phyloP scores from a whole-genome alignment of 2,888 invertebrate species.

The Eledone cirrhosa region DNA sequence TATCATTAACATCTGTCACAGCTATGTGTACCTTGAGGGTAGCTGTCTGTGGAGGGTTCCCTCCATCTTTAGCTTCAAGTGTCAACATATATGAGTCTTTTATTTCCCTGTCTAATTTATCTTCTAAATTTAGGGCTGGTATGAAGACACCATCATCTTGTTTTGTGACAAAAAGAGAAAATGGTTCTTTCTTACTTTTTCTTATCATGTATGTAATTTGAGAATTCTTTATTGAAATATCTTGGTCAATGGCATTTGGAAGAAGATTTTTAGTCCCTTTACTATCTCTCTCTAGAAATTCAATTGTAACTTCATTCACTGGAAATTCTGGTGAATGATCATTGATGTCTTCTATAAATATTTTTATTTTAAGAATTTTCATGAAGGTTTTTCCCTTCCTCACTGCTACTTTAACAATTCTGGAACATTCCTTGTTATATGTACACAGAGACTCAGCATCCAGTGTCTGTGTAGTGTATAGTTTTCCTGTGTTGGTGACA shows the following conservation, averaged over 20 bases:
- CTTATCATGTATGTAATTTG: neutral
- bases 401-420: no score
- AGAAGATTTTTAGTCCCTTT: neutral
- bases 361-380: conserved; percentile 15
- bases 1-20: conserved; percentile 15
- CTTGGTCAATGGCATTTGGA: neutral
- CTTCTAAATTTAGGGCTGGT: neutral
- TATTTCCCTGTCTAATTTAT: neutral
- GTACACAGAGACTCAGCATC: no score
- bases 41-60: neutral
- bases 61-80: conserved; percentile 3
- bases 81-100: conserved; percentile 11
- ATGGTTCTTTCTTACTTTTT: conserved; percentile 6
- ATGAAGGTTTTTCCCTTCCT: conserved; percentile 5
- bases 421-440: no score
- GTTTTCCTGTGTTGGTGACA: no score
- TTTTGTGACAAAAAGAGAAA: neutral
- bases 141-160: neutral
- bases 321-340: conserved; percentile 18
- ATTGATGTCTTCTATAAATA: conserved; percentile 18
- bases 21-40: conserved; percentile 14
- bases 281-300: neutral
- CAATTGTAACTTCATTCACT: neutral
- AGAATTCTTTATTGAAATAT: neutral
- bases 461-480: no score